Percentiles rank a stretch among this genome's conserved stretches.
These are phyloP conservation scores for Cyprinella venusta DNA, from an alignment of 2,797 vertebrate genomes.

Conservation along the genomic window DNA sequence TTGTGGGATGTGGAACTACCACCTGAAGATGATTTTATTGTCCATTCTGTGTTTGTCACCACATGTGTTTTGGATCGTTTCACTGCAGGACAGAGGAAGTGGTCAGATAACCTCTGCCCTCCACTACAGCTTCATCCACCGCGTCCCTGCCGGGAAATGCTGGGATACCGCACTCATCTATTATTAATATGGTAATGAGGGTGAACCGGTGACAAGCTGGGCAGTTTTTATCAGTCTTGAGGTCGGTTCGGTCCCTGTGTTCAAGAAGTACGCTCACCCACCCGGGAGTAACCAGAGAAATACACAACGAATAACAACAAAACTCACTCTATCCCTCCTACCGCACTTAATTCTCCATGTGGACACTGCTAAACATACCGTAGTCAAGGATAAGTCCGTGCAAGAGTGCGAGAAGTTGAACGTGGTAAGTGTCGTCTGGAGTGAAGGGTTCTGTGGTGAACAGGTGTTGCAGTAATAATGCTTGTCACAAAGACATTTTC, in stretches of 20 bases:
- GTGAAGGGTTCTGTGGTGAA: constrained; percentile 62
- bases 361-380: not conserved
- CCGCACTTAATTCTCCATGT: not conserved
- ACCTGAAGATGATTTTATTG: constrained; percentile 14
- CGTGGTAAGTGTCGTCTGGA: constrained; percentile 30
- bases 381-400: not conserved
- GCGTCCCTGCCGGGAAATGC: constrained; percentile 39
- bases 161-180: constrained; percentile 57
- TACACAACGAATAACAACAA: not conserved
- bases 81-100: constrained; percentile 41
- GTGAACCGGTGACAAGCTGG: constrained; percentile 60
- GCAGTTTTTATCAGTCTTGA: constrained; percentile 63
- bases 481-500: constrained; percentile 84
- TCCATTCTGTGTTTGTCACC: constrained; percentile 20
- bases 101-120: constrained; percentile 63
- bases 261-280: constrained; percentile 43
- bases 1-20: constrained; percentile 5
- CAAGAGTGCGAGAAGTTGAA: constrained; percentile 12
- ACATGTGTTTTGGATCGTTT: constrained; percentile 31
- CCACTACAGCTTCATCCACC: constrained; percentile 54
- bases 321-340: not conserved
- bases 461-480: constrained; percentile 83
- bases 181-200: constrained; percentile 66
- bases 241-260: constrained; percentile 47
- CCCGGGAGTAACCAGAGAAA: constrained; percentile 30